Evolutionary conservation across 2,888 invertebrate genomes (phyloP).

Genomic region (Stegophylla sp.): DNA sequence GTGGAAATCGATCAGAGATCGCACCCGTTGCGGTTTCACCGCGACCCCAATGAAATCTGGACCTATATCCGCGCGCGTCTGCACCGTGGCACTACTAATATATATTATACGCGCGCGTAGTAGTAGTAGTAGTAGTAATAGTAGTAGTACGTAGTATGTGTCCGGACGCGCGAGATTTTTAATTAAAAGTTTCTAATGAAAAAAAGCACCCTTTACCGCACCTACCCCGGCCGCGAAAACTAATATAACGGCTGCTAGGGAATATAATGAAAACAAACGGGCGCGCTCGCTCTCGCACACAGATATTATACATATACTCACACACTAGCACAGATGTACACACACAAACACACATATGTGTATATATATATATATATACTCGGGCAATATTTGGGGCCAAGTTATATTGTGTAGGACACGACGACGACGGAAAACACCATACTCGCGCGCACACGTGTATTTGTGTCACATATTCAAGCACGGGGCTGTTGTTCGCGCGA

Average conservation of each 20-base stretch:
- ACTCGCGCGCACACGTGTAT: not conserved
- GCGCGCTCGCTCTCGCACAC: not conserved
- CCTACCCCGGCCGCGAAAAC: conserved; percentile 42
- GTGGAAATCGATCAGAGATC: conserved; percentile 43
- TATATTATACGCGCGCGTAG: not conserved
- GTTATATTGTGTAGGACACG: conserved; percentile 2
- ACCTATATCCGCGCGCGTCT: conserved; percentile 7
- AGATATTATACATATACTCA: not conserved
- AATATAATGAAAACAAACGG: conserved; percentile 59
- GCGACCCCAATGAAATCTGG: conserved; percentile 52
- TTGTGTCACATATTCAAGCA: conserved; percentile 5
- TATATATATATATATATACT: not conserved
- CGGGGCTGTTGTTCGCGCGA: conserved; percentile 1
- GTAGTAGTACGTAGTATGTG: not conserved
- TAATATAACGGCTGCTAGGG: conserved; percentile 57
- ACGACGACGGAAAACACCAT: conserved; percentile 19
- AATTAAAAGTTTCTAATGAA: conserved; percentile 59
- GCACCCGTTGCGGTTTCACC: conserved; percentile 23
- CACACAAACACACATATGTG: not conserved
- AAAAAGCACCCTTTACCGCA: conserved; percentile 47
- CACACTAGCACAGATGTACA: not conserved
- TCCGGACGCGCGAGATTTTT: conserved; percentile 56
- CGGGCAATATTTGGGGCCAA: conserved; percentile 27
- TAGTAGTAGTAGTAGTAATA: too few species aligned
- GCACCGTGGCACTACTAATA: not conserved